These are phyloP conservation scores for Montipora efflorescens DNA, from an alignment of 64 coral and sea anemone species.

Conservation along the genomic window DNA sequence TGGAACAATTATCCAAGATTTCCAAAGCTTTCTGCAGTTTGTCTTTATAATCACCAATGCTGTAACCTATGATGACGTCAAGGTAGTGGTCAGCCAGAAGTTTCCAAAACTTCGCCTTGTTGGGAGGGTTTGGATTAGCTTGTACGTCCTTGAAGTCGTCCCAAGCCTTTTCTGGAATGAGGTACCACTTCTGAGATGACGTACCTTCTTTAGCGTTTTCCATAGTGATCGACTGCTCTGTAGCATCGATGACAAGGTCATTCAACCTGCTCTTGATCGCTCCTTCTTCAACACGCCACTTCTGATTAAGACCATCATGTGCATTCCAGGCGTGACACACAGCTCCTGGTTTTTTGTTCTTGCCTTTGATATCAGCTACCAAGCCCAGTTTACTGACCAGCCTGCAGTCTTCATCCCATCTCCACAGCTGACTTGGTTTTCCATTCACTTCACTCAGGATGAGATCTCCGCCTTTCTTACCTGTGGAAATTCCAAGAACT, in stretches of 20 bases:
- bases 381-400: slow-evolving; percentile 28
- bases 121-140: slow-evolving; percentile 9
- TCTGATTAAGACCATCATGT: slow-evolving; percentile 20
- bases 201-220: not conserved
- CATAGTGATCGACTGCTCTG: not conserved
- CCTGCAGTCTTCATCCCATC: slow-evolving; percentile 20
- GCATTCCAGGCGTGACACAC: slow-evolving; percentile 5
- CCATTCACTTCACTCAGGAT: not conserved
- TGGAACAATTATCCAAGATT: slow-evolving; percentile 25
- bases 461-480: not conserved
- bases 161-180: slow-evolving; percentile 23
- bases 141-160: slow-evolving; percentile 15
- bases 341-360: not conserved
- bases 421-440: not conserved
- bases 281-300: slow-evolving; percentile 11
- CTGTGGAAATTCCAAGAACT: too few relatives aligned
- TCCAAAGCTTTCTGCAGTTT: not conserved
- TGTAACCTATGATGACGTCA: slow-evolving; percentile 46
- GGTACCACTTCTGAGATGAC: not conserved
- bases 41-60: not conserved
- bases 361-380: slow-evolving; percentile 15
- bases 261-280: slow-evolving; percentile 13
- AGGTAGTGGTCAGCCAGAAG: slow-evolving; percentile 22
- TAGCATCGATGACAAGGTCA: not conserved
- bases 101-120: slow-evolving; percentile 48